Evolutionary conservation across 35 echinoderm and acorn worm genomes (phyloP), one percentile per base, ranked within the genome.

Genomic region (Ophioderma brevispina): DNA sequence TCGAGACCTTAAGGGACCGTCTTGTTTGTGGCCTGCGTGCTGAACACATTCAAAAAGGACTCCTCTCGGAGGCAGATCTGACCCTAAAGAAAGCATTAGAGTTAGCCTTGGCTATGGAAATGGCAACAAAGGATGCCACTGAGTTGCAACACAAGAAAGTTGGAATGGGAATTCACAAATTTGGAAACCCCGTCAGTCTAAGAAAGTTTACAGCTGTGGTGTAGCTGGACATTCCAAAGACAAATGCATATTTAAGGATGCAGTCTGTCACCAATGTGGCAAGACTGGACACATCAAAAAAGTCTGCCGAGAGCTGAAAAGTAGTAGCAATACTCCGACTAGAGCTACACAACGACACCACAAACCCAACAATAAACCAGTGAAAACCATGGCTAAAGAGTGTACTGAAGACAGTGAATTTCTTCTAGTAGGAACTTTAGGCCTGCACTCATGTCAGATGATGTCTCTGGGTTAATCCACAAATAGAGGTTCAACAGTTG

Each of bases 251-350:
- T 92, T 87, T 25, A 92, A 82, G 38, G 11, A 5, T 17, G n/a
- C 75, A n/a, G 35, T 55, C 0, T 88, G 76, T 4, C 85, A 82
- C 49, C 23, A 86, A 31, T 88, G 91, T 82, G 59, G 42, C 0
- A 88, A 81, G 64, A 49, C 79, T 0, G 85, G 85, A 23, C 85
- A 92, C 56, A 87, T 92, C n/a, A n/a, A n/a, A n/a, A n/a, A n/a
- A n/a, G n/a, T n/a, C n/a, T n/a, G n/a, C n/a, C n/a, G n/a, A n/a
- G n/a, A n/a, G n/a, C n/a, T n/a, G n/a, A n/a, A n/a, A n/a, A n/a
- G n/a, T n/a, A n/a, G n/a, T n/a, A n/a, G n/a, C n/a, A n/a, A n/a
- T n/a, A n/a, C n/a, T n/a, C n/a, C n/a, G n/a, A n/a, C n/a, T n/a
- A n/a, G n/a, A n/a, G n/a, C n/a, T n/a, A n/a, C n/a, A n/a, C n/a